Base-by-base conservation (phyloP, 2,797 vertebrate genomes). In the Gobionotothen gibberifrons region DNA sequence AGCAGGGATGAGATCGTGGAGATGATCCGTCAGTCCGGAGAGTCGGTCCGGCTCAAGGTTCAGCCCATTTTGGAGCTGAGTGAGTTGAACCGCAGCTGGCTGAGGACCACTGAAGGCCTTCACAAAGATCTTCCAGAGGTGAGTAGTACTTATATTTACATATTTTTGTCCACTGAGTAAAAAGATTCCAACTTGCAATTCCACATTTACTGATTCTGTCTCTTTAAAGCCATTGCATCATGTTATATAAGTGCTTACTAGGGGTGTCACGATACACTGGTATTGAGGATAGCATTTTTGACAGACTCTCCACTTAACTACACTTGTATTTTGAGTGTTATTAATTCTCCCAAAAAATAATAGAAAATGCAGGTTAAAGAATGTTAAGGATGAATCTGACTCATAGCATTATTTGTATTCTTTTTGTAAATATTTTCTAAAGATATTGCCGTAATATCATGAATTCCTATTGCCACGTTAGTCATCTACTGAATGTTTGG, bases 11-110 rank as follows among this genome's bases (percentile, higher is more conserved):
- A 99, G 92, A 99, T 99, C 0, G 98, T 99, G 91, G 98, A 99
- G 93, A 99, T 97, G 97, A 99, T 99, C 90, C 97, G 97, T 72
- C 97, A 98, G 84, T 99, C 98, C 0, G 98, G 97, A 43, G 97
- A 99, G 48, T 94, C 93, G 0, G 97, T 99, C 44, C 92, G 95
- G 67, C 94, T 99, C 46, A 99, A 97, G 90, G 98, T 99, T 87
- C 97, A 98, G 86, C 95, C 97, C 16, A 99, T 99, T 77, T 90
- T 96, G 67, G 98, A 99, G 90, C 93, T 99, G 89, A 97, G 96
- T 0, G 98, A 99, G 93, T 89, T 98, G 88, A 99, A 96, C 89
- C 93, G 91, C 86, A 96, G 95, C 89, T 99, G 98, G 98, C 91
- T 99, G 90, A 94, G 89, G 93, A 95, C 87, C 26, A 56, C 91